These are phyloP conservation scores for Nautilus pompilius DNA, from an alignment of 1,140 invertebrate genomes.

Conservation along the genomic window DNA sequence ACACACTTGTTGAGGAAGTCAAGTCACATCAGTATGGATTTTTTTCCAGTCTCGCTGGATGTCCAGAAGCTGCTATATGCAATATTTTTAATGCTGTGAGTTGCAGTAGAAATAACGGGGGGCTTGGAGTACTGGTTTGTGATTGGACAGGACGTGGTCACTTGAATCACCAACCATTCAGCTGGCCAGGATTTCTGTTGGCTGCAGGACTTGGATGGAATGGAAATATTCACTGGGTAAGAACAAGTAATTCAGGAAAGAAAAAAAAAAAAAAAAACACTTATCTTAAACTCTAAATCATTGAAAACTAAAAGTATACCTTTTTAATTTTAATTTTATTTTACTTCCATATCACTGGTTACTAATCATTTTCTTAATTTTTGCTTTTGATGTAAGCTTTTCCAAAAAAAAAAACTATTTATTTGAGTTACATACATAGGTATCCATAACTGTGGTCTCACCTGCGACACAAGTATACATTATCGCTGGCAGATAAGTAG, in stretches of 20 bases:
- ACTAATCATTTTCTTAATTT: not conserved
- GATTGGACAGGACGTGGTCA: constrained; percentile 69
- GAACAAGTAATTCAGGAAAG: constrained; percentile 10
- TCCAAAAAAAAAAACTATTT: not conserved
- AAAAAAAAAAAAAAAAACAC: too few species aligned
- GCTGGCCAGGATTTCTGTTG: constrained; percentile 67
- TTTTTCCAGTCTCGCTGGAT: constrained; percentile 61
- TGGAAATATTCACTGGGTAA: constrained; percentile 60
- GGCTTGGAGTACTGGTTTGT: constrained; percentile 63
- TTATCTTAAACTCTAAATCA: too few species aligned
- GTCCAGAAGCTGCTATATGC: constrained; percentile 65
- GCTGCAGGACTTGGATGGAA: constrained; percentile 68
- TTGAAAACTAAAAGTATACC: too few species aligned
- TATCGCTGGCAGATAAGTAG: too few species aligned
- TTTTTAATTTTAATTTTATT: not conserved
- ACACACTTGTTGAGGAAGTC: too few species aligned
- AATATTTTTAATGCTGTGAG: constrained; percentile 65
- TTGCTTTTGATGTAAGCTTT: not conserved
- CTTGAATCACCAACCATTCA: constrained; percentile 65
- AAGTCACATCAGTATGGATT: constrained; percentile 3
- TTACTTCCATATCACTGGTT: not conserved
- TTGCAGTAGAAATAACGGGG: constrained; percentile 59
- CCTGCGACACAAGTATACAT: too few species aligned
- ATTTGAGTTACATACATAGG: not conserved
- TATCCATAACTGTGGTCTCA: not conserved